phyloP scores from a whole-genome alignment of 2,888 invertebrate species.

The Aelia acuminata region DNA sequence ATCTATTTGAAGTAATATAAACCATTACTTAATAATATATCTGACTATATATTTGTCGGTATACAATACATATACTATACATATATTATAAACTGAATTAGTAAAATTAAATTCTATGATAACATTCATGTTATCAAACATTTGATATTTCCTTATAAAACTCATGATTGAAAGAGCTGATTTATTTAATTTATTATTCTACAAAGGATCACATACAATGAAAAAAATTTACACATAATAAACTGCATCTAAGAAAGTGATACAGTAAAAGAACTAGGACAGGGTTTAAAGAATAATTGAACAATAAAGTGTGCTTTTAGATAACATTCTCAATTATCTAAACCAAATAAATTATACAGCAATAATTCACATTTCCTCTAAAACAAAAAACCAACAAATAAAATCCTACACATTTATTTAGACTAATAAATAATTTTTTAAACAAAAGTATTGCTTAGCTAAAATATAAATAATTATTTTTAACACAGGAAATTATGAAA shows the following conservation, averaged over 20 bases:
- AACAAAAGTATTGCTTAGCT: background rate
- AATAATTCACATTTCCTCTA: background rate
- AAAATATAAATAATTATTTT: background rate
- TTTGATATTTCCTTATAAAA: background rate
- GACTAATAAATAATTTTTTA: background rate
- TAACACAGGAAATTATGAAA: background rate
- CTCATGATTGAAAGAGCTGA: background rate
- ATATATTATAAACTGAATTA: background rate
- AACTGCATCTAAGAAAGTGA: background rate
- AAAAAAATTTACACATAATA: constrained; percentile 7
- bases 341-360: background rate
- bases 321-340: background rate
- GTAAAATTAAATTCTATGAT: background rate
- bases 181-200: constrained; percentile 28
- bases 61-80: background rate
- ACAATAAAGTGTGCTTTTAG: background rate
- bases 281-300: background rate
- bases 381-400: background rate
- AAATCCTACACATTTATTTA: background rate
- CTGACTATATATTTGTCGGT: background rate
- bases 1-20: constrained; percentile 11
- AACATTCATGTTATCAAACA: background rate
- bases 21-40: background rate
- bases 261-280: background rate
- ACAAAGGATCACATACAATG: background rate